Evolutionary conservation across 2,113 vertebrate species (phyloP), one percentile per base, ranked within the genome.

Genomic region (Silurus asotus): DNA sequence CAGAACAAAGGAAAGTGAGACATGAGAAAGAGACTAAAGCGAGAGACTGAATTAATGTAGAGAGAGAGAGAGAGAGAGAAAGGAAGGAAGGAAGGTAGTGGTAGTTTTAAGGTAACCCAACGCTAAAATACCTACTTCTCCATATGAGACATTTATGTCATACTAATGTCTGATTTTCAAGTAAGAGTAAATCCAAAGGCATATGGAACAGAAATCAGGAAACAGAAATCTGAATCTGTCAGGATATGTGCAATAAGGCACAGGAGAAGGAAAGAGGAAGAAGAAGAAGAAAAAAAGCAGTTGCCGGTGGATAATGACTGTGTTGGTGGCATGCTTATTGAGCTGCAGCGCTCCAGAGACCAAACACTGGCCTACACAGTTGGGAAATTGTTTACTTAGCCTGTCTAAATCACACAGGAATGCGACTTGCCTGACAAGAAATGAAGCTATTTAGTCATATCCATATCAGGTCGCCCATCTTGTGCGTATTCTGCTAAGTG

Each of bases 401-500:
- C 56, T 55, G 76, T 77, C 58, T 67, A 65, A 78, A 85, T 85
- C 59, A 55, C 45, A 49, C 58, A 78, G 83, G 37, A 84, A 78
- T 58, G 19, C 11, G 8, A 15, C 56, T 20, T 75, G 61, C 49
- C 59, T 67, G 84, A 78, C 61, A 78, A 45, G 49, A 67, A 85
- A 75, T 77, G 23, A 77, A 61, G 77, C 58, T 48, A 77, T 85
- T 78, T 65, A 67, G 59, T 85, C 59, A 76, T 77, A 78, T 64
- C 61, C 51, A 53, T 78, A 78, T 78, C 49, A 8, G 17, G 17
- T 53, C 25, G 20, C 48, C 62, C 72, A 77, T 82, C 61, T 58
- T 82, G 70, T 78, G 78, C 61, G 20, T 55, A 48, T 61, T 70
- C 80, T 85, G 84, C 45, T 19, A 48, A 49, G 78, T 65, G 85